Base-by-base conservation (phyloP, 2,888 invertebrate genomes). In the Synanthedon andrenaeformis region DNA sequence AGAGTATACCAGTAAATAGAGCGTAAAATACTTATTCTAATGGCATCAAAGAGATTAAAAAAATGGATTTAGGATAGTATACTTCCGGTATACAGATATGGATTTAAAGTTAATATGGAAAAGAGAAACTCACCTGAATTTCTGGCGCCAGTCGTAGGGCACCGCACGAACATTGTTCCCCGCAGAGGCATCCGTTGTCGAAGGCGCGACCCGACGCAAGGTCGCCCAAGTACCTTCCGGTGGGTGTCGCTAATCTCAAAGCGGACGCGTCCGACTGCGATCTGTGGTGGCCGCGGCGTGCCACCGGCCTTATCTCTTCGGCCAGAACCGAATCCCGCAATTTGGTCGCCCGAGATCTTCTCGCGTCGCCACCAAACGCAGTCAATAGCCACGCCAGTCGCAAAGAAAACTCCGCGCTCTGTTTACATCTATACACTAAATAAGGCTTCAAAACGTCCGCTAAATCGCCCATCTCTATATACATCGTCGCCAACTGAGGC, bases 401-500 rank as follows among this genome's bases (percentile, higher is more conserved):
- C 63, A 99, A 89, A 50, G 98, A 96, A 83, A 99, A 99, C 87
- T 98, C 97, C 57, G 96, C 95, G 62, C 97, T 96, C 77, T 93
- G 92, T 70, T 97, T 92, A 90, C 98, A 98, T 76, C 88, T 75
- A 69, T 81, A 68, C 68, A 87, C 85, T 65, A 88, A 72, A 69
- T 88, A 88, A 51, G 88, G 88, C 62, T 76, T 73, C 60, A 88
- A 69, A 62, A 88, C 82, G 89, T 99, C 98, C 54, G 99, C 98
- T 63, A 98, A 93, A 76, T 98, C 98, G 70, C 94, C 94, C 92
- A 98, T 96, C 88, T 98, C 97, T 82, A 99, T 95, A 80, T 98
- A 99, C 96, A 99, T 97, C 70, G 96, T 96, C 70, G 99, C 94
- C 72, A 99, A 87, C 85, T 99, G 99, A 51, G 99, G 99, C 76